Percentiles rank a stretch among this genome's conserved stretches.
phyloP scores from a whole-genome alignment of 1,140 invertebrate species.

The Chelonus insularis region DNA sequence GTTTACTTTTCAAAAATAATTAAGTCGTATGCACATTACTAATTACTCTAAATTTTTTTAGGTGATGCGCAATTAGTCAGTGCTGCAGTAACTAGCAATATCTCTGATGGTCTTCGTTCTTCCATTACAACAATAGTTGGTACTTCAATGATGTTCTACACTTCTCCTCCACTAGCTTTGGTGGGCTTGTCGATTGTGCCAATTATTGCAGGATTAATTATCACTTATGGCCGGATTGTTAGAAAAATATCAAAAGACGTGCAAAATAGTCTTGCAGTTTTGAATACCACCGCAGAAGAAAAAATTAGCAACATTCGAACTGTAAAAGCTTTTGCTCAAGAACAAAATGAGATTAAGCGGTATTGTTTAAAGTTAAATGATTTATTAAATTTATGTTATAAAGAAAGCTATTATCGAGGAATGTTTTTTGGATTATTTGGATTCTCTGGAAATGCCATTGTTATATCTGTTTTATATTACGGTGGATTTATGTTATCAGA shows the following conservation, averaged over 20 bases:
- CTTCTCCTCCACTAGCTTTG: slow-evolving; percentile 83
- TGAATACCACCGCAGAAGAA: slow-evolving; percentile 90
- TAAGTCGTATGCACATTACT: background rate
- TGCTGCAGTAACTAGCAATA: slow-evolving; percentile 88
- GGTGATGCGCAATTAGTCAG: slow-evolving; percentile 91
- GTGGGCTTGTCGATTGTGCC: slow-evolving; percentile 87
- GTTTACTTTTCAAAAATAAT: slow-evolving; percentile 15
- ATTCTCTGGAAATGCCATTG: slow-evolving; percentile 88
- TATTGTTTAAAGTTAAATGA: slow-evolving; percentile 75
- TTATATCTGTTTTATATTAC: slow-evolving; percentile 91
- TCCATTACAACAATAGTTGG: slow-evolving; percentile 82
- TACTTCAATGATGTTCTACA: slow-evolving; percentile 94
- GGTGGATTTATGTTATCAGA: slow-evolving; percentile 87
- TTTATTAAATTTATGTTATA: slow-evolving; percentile 79
- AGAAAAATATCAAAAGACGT: slow-evolving; percentile 82
- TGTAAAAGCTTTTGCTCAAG: slow-evolving; percentile 90
- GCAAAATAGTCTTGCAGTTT: slow-evolving; percentile 79
- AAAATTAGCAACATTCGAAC: slow-evolving; percentile 91
- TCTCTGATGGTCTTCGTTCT: slow-evolving; percentile 91
- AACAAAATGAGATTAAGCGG: slow-evolving; percentile 72
- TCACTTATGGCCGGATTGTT: slow-evolving; percentile 89
- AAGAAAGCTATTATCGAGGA: slow-evolving; percentile 83
- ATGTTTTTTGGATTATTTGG: slow-evolving; percentile 94
- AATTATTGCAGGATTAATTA: slow-evolving; percentile 80
- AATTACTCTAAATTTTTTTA: slow-evolving; percentile 60